These are phyloP conservation scores for Helicolenus hilgendorfi DNA, from an alignment of 2,797 vertebrate species.

Conservation along the genomic window DNA sequence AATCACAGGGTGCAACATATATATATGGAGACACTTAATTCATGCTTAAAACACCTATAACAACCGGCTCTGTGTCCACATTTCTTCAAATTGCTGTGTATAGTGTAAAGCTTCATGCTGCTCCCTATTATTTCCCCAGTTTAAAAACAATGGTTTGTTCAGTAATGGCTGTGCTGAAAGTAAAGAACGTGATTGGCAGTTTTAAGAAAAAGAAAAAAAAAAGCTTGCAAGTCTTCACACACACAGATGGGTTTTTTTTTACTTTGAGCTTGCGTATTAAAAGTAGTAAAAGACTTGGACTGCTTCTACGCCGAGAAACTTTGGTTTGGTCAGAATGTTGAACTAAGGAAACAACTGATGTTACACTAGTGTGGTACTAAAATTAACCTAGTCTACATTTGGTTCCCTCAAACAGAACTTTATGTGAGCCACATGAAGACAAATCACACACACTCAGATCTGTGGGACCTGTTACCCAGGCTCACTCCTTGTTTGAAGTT, in stretches of 20 bases:
- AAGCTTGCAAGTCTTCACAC: constrained; percentile 18
- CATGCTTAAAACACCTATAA: constrained; percentile 32
- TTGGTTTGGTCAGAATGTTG: constrained; percentile 23
- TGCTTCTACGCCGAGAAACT: constrained; percentile 20
- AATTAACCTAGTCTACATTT: not conserved
- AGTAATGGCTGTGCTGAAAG: constrained; percentile 34
- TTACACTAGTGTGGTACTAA: not conserved
- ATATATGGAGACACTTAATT: constrained; percentile 22
- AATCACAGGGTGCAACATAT: constrained; percentile 30
- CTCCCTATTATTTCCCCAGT: constrained; percentile 55
- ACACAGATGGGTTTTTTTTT: constrained; percentile 18
- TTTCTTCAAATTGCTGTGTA: constrained; percentile 58
- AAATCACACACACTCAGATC: not conserved
- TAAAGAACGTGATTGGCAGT: constrained; percentile 9
- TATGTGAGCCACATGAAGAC: not conserved
- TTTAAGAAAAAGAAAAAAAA: not conserved
- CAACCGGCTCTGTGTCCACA: constrained; percentile 35
- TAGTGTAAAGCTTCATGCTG: constrained; percentile 14
- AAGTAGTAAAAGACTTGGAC: constrained; percentile 21
- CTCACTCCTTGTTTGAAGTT: constrained; percentile 25
- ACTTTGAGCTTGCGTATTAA: constrained; percentile 30
- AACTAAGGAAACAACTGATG: not conserved
- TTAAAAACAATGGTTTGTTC: constrained; percentile 56
- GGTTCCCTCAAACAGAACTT: not conserved
- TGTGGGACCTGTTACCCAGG: not conserved